A percentile compares a stretch with the other conserved stretches of the same genome.
phyloP scores from a whole-genome alignment of 2,113 vertebrate genomes.

The Collichthys lucidus region DNA sequence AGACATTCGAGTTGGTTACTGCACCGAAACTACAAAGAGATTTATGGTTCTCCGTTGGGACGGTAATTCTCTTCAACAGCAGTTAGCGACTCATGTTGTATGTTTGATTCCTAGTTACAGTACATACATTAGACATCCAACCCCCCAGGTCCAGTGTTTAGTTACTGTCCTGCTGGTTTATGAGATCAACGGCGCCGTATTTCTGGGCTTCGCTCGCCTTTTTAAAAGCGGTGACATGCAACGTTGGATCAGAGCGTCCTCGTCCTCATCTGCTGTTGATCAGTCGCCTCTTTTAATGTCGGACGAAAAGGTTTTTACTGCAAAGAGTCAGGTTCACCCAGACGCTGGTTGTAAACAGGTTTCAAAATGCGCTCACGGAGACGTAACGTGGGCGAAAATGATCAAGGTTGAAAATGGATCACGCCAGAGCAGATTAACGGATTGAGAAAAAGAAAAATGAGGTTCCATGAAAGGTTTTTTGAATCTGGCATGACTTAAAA shows the following conservation, averaged over 20 bases:
- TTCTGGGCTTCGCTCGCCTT: constrained; percentile 51
- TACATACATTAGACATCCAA: neutral
- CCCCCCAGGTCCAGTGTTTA: constrained; percentile 43
- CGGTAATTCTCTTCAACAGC: neutral
- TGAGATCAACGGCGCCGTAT: constrained; percentile 65
- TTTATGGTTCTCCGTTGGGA: neutral
- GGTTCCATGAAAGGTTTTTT: neutral
- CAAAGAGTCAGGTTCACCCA: constrained; percentile 32
- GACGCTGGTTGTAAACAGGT: constrained; percentile 21
- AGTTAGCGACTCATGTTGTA: neutral
- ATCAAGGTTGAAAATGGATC: neutral
- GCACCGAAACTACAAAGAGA: neutral
- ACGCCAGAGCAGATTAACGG: neutral
- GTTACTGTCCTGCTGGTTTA: constrained; percentile 69
- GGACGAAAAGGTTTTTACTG: constrained; percentile 54
- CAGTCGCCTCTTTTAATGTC: constrained; percentile 61
- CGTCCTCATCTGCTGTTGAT: constrained; percentile 74
- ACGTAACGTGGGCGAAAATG: neutral
- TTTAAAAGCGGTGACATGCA: constrained; percentile 59
- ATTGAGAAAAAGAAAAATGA: neutral
- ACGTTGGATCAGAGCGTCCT: constrained; percentile 49
- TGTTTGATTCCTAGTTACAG: neutral
- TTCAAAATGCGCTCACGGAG: neutral
- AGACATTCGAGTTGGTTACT: neutral
- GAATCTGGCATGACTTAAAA: neutral